Percentiles rank a stretch among this genome's conserved stretches.
Evolutionary conservation across 2,888 invertebrate species (phyloP).

Genomic region (Tetragonula carbonaria): DNA sequence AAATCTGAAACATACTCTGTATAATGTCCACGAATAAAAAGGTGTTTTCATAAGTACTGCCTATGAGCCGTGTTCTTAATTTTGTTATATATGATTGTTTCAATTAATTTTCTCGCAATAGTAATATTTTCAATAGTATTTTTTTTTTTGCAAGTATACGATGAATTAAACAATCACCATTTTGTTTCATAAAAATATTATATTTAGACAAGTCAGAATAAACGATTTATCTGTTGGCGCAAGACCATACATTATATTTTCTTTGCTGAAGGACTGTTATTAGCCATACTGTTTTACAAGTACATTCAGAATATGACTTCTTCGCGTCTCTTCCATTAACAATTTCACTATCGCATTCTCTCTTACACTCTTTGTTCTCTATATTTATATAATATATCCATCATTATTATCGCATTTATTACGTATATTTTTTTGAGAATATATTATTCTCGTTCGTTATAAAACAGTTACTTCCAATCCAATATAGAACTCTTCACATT

Average conservation of each 20-base stretch:
- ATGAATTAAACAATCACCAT: conserved; percentile 30
- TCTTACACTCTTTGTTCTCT: conserved; percentile 42
- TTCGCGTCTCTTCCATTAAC: conserved; percentile 53
- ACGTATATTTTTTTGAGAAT: conserved; percentile 58
- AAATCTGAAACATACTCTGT: conserved; percentile 64
- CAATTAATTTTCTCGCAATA: neutral
- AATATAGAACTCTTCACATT: conserved; percentile 55
- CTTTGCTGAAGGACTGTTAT: conserved; percentile 68
- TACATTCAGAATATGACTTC: conserved; percentile 66
- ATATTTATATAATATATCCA: conserved; percentile 61
- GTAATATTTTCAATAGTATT: neutral
- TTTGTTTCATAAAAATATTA: conserved; percentile 77
- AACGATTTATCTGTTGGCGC: conserved; percentile 73
- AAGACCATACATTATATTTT: conserved; percentile 69
- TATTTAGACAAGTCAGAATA: conserved; percentile 77
- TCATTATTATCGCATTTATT: conserved; percentile 51
- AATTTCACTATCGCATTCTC: conserved; percentile 54
- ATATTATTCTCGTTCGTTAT: conserved; percentile 72
- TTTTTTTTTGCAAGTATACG: neutral
- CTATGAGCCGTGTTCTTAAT: conserved; percentile 23
- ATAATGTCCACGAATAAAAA: conserved; percentile 73
- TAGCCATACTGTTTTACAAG: conserved; percentile 69
- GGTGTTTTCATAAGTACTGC: conserved; percentile 73
- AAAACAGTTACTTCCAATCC: conserved; percentile 67
- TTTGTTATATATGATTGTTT: neutral